A percentile compares a stretch with the other conserved stretches of the same genome.
Conservation (phyloP, 2,888 invertebrate species). For the Ctena decussata region DNA sequence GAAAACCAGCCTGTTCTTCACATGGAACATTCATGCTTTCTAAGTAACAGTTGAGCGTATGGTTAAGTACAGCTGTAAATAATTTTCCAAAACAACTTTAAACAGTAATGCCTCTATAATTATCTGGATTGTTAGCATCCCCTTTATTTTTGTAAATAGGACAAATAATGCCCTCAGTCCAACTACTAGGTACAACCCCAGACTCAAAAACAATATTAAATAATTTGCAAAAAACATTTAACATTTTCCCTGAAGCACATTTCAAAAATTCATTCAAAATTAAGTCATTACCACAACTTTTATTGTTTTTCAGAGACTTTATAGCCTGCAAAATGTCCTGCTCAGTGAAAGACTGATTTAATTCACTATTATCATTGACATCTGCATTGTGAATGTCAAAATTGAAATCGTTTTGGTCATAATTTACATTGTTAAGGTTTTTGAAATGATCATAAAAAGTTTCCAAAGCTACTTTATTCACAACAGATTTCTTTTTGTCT, state of each 20-base stretch:
- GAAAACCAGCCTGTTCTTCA: background rate
- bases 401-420: background rate
- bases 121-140: background rate
- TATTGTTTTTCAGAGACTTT: background rate
- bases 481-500: background rate
- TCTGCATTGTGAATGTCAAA: background rate
- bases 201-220: background rate
- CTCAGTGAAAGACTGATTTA: background rate
- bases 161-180: background rate
- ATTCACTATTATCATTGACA: background rate
- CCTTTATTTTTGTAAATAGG: conserved; percentile 6
- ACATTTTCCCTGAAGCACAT: background rate
- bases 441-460: background rate
- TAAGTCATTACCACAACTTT: background rate
- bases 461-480: background rate
- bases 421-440: background rate
- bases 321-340: background rate
- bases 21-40: background rate
- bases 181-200: background rate
- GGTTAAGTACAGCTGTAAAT: background rate
- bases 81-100: background rate
- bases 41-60: background rate
- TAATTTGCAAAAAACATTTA: background rate
- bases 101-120: background rate
- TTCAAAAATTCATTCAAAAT: conserved; percentile 2